Base-by-base conservation (phyloP, 2,113 vertebrate species). In the Entelurus aequoreus region DNA sequence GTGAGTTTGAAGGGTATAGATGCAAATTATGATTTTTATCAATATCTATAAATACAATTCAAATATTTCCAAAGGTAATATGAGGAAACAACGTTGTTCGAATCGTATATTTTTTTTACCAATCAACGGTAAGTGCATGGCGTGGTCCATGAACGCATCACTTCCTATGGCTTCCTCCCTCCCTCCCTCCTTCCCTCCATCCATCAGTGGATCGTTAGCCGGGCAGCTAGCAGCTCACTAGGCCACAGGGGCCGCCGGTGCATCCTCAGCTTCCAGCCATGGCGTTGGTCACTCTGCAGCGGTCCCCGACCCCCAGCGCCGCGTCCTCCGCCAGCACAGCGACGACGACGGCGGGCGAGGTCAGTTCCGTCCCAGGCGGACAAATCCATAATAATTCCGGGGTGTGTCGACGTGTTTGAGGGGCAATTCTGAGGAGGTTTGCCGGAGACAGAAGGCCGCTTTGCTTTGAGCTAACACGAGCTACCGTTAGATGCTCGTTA, bases 221-320 rank as follows among this genome's bases (percentile, higher is more conserved):
- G 74, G 1, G 65, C 69, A 75, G 84, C 73, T 75, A 83, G 68
- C 72, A 81, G 74, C 76, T 83, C 82, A 67, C 42, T 72, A 80
- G 81, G 74, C 84, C 79, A 68, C 62, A 71, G 66, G 72, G 75
- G 79, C 86, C 78, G 79, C 80, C 65, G 80, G 81, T 71, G 67
- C 76, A 65, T 73, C 71, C 60, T 50, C 73, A 71, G 68, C 68
- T 60, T 75, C 73, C 87, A 82, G 87, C 88, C 88, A 98, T 96
- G 95, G 95, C 94, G 88, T 86, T 96, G 88, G 95, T 97, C 54
- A 97, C 95, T 51, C 89, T 98, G 75, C 94, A 95, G 91, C 92
- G 94, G 76, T 98, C 95, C 57, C 95, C 95, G 84, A 97, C 95
- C 62, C 95, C 95, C 69, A 97, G 95, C 80, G 94, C 93, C 67